Evolutionary conservation across 2,888 invertebrate genomes (phyloP), one percentile per base, ranked within the genome.

Genomic region (Watsonalla cultraria): DNA sequence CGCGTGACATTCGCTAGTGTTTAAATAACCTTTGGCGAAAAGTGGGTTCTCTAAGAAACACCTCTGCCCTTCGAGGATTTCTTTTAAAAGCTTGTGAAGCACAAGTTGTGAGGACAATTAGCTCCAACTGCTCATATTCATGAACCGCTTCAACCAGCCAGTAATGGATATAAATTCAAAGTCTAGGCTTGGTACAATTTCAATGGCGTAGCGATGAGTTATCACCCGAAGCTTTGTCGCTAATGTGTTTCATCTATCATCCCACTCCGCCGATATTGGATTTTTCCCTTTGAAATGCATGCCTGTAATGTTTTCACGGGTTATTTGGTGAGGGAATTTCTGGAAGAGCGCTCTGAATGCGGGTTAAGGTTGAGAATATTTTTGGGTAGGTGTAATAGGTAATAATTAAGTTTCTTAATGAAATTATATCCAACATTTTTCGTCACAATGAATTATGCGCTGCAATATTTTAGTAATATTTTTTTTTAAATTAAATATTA

Each of bases 161-260:
- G 37, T 45, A 57, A 54, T 55, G 48, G 33, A 52, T 50, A 67
- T 65, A 62, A 62, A 64, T 70, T 60, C 62, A 45, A 63, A 69
- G 60, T 61, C 61, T 66, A 64, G 62, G 62, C 64, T 60, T 60
- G 58, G 60, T 61, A 57, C 54, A 42, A 53, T 52, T 55, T 52
- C 62, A 53, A 39, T 42, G 42, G 13, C 47, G 46, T 5, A 49
- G 45, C 47, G 53, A 45, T 56, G 70, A 72, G 66, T 67, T 69
- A 69, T 72, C 70, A 65, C 65, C 57, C 45, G 35, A 37, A 61
- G 62, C 62, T 68, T 68, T 74, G 76, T 78, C 74, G 73, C 76
- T 83, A 84, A 84, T 82, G 79, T 76, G 75, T 76, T 78, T 68
- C 80, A 84, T 84, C 74, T 80, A 80, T 84, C 82, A 84, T 78